Evolutionary conservation across 2,797 vertebrate species (phyloP).

Genomic region (Hydrolagus colliei): DNA sequence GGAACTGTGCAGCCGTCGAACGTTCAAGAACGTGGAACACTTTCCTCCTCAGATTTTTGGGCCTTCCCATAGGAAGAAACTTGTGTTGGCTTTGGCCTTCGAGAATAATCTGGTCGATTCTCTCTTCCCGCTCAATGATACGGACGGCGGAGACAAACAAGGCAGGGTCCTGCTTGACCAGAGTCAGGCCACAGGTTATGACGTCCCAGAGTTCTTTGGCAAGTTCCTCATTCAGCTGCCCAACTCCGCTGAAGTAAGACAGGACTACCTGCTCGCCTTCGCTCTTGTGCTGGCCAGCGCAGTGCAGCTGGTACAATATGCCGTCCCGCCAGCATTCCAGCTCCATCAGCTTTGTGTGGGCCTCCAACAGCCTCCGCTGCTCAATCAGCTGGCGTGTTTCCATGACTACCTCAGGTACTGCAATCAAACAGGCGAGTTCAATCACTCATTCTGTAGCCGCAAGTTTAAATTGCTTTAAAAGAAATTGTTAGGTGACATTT

Average conservation of each 20-base stretch:
- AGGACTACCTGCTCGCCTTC: slow-evolving; percentile 61
- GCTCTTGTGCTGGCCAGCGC: slow-evolving; percentile 40
- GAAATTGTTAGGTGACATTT: no score
- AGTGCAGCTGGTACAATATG: slow-evolving; percentile 68
- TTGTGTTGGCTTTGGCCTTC: slow-evolving; percentile 45
- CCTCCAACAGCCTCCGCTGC: slow-evolving; percentile 72
- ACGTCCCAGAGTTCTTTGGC: slow-evolving; percentile 76
- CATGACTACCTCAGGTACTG: slow-evolving; percentile 64
- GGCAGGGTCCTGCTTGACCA: slow-evolving; percentile 76
- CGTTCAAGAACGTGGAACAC: slow-evolving; percentile 74
- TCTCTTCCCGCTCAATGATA: slow-evolving; percentile 84
- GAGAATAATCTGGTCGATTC: slow-evolving; percentile 58
- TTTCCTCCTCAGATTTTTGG: slow-evolving; percentile 74
- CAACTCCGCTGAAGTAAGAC: slow-evolving; percentile 73
- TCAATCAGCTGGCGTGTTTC: slow-evolving; percentile 70
- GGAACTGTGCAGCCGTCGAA: slow-evolving; percentile 58
- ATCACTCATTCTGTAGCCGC: neutral
- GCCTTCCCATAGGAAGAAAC: slow-evolving; percentile 66
- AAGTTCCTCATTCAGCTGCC: slow-evolving; percentile 70
- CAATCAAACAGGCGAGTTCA: neutral
- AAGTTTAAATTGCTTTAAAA: no score
- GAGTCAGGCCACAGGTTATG: slow-evolving; percentile 63
- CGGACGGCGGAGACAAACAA: slow-evolving; percentile 81
- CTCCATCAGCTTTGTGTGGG: slow-evolving; percentile 76
- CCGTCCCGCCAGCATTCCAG: slow-evolving; percentile 78